Percentiles rank a stretch among this genome's conserved stretches.
These are phyloP conservation scores for Lasaia peninsularis DNA, from an alignment of 1,140 invertebrate species.

Conservation along the genomic window DNA sequence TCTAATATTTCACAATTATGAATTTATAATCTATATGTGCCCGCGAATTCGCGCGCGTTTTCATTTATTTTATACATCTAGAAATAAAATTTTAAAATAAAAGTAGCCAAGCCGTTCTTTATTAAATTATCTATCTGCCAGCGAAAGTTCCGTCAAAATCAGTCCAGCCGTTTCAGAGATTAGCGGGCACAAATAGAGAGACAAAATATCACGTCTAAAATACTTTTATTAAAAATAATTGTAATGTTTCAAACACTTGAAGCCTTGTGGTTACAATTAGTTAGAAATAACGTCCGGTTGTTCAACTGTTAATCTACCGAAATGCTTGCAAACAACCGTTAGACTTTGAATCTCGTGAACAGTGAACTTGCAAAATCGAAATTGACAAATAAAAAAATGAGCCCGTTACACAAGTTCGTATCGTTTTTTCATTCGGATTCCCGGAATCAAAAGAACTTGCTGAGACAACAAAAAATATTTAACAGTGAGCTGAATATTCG, in stretches of 20 bases:
- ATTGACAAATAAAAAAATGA: conserved; percentile 42
- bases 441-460: conserved; percentile 45
- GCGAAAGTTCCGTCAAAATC: too few species aligned
- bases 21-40: too few species aligned
- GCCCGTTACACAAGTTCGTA: conserved; percentile 62
- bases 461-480: conserved; percentile 54
- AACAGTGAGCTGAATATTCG: conserved; percentile 65
- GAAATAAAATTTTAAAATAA: too few species aligned
- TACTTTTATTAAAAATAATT: conserved; percentile 4
- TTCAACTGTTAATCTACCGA: conserved; percentile 21
- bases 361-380: background rate
- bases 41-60: too few species aligned
- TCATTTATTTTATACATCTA: too few species aligned
- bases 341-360: conserved; percentile 3
- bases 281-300: conserved; percentile 18
- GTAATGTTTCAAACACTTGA: background rate
- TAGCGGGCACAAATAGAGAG: too few species aligned
- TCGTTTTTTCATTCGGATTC: conserved; percentile 61
- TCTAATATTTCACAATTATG: too few species aligned
- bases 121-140: too few species aligned
- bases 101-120: too few species aligned
- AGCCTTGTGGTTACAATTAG: conserved; percentile 14
- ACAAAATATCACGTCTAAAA: conserved; percentile 22
- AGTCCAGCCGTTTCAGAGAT: too few species aligned
- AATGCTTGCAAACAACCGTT: conserved; percentile 28